Percentiles rank a stretch among this genome's conserved stretches.
Conservation (phyloP, 2,888 invertebrate species). For the Melieria crassipennis region DNA sequence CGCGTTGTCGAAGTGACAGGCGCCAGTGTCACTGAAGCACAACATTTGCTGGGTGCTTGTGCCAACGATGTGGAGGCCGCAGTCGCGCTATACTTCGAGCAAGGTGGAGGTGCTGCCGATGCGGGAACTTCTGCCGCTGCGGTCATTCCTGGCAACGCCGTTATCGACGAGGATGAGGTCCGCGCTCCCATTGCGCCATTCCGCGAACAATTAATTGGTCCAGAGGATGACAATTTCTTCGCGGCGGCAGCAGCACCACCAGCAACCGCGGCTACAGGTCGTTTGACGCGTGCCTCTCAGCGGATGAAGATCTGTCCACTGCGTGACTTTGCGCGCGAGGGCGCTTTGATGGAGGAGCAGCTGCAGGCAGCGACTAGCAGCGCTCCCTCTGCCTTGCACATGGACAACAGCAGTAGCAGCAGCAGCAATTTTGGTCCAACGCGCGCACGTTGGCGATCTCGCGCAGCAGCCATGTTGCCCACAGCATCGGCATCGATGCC, state of each 20-base stretch:
- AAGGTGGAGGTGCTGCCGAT: conserved; percentile 46
- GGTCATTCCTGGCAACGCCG: conserved; percentile 41
- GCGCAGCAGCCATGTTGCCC: conserved; percentile 51
- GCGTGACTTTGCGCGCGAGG: conserved; percentile 64
- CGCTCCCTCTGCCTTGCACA: conserved; percentile 42
- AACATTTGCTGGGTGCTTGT: conserved; percentile 58
- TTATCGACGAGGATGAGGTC: conserved; percentile 55
- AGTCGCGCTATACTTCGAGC: conserved; percentile 60
- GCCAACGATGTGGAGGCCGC: conserved; percentile 61
- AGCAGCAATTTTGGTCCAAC: conserved; percentile 13
- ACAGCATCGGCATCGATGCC: conserved; percentile 46
- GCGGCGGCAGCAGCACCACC: conserved; percentile 46
- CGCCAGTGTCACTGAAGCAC: conserved; percentile 54
- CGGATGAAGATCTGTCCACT: conserved; percentile 62
- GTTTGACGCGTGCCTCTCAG: conserved; percentile 53
- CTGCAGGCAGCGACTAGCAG: conserved; percentile 51
- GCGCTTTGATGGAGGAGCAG: conserved; percentile 62
- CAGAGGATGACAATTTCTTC: conserved; percentile 64
- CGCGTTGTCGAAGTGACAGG: conserved; percentile 62
- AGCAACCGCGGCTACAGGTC: conserved; percentile 42
- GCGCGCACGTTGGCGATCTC: conserved; percentile 43
- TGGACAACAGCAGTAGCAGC: conserved; percentile 31
- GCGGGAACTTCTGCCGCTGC: conserved; percentile 33
- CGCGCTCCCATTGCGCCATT: conserved; percentile 64
- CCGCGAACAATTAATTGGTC: conserved; percentile 61